Percentiles rank a stretch among this genome's conserved stretches.
Evolutionary conservation across 1,140 invertebrate species (phyloP).

Genomic region (Aphaenogaster floridana): DNA sequence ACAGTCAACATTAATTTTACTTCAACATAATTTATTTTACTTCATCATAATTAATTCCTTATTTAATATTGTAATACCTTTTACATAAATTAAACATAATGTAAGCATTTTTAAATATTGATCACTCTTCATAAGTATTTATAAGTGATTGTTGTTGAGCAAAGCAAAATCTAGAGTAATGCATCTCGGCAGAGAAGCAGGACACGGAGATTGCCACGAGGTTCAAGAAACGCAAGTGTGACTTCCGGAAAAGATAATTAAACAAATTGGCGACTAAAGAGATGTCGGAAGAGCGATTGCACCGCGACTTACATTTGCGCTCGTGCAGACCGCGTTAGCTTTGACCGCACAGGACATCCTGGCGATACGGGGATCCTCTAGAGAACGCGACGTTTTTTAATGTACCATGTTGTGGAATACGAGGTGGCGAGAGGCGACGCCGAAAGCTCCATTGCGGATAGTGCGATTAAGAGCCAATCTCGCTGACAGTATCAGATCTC

Average conservation of each 20-base stretch:
- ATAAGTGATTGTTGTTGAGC: not conserved
- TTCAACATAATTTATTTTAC: too few species aligned
- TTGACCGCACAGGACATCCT: constrained; percentile 83
- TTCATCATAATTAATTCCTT: not conserved
- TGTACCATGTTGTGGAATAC: constrained; percentile 22
- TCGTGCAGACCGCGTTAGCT: constrained; percentile 72
- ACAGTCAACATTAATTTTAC: not conserved
- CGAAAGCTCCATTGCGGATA: constrained; percentile 35
- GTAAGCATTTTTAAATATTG: not conserved
- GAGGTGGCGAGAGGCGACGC: constrained; percentile 11
- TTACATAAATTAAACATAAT: not conserved
- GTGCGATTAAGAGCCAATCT: constrained; percentile 49
- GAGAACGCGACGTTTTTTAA: constrained; percentile 24
- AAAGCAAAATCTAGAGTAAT: not conserved
- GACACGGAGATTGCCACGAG: constrained; percentile 1
- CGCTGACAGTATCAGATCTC: constrained; percentile 57
- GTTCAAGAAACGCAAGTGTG: constrained; percentile 28
- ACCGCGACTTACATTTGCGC: constrained; percentile 69
- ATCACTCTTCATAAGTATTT: not conserved
- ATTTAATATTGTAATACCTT: not conserved
- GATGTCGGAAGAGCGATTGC: constrained; percentile 76
- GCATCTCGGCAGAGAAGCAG: not conserved
- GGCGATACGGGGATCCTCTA: constrained; percentile 77
- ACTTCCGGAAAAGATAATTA: constrained; percentile 80
- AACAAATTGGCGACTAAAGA: constrained; percentile 72